These are phyloP conservation scores for Sicus ferrugineus DNA, from an alignment of 2,888 invertebrate genomes.

Conservation along the genomic window DNA sequence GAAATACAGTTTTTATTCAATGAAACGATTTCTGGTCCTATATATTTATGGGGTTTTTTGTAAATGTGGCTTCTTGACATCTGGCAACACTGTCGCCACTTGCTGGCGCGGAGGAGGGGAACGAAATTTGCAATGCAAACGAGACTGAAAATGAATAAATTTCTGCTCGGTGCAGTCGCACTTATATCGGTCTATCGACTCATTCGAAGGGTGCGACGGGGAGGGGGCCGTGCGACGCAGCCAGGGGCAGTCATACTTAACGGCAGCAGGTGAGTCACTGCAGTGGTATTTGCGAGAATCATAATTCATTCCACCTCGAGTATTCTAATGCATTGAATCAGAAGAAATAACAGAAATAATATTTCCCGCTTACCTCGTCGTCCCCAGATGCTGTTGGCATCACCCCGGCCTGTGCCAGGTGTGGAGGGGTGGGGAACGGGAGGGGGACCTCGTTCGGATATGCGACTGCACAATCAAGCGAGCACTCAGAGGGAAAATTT, in stretches of 20 bases:
- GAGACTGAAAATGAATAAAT: constrained; percentile 9
- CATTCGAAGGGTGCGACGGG: background rate
- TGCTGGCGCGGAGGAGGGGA: background rate
- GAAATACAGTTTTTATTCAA: too few species aligned
- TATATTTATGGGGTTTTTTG: too few species aligned
- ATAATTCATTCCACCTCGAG: constrained; percentile 8
- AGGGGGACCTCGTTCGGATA: background rate
- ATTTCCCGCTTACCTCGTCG: too few species aligned
- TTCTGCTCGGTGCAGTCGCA: background rate
- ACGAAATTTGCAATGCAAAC: constrained; percentile 21
- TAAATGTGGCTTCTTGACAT: background rate
- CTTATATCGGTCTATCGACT: too few species aligned
- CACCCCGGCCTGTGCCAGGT: background rate
- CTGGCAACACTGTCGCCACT: background rate
- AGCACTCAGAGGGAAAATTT: constrained; percentile 19
- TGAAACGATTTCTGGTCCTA: too few species aligned
- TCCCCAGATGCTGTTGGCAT: background rate
- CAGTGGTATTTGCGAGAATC: too few species aligned
- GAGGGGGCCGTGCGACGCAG: background rate
- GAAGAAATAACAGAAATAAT: constrained; percentile 1
- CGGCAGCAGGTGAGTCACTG: too few species aligned
- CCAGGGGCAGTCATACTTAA: background rate
- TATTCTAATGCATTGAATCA: constrained; percentile 9
- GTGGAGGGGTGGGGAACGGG: background rate
- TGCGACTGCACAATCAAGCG: too few species aligned